Evolutionary conservation across 37 sponge, comb jelly and placozoan species (phyloP).

Genomic region (Petrosia ficiformis): DNA sequence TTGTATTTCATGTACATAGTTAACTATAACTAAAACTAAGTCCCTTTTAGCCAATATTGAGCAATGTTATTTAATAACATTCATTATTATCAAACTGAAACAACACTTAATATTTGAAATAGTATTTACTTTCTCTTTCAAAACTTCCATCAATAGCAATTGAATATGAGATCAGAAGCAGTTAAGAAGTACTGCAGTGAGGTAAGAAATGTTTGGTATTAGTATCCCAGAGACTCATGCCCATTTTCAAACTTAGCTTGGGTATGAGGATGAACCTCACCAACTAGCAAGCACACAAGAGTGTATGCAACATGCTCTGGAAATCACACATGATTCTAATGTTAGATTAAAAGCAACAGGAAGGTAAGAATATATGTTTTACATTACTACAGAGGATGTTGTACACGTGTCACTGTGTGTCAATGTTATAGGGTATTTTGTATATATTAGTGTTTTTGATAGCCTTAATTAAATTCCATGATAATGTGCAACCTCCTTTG

Average conservation of each 20-base stretch:
- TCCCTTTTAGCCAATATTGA: too few species aligned
- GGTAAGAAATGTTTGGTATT: neutral
- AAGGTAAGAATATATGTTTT: constrained; percentile 30
- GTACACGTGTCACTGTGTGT: too few species aligned
- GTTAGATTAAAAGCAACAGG: constrained; percentile 40
- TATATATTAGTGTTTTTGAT: too few species aligned
- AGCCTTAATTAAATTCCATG: too few species aligned
- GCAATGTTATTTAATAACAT: too few species aligned
- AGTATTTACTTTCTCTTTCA: neutral
- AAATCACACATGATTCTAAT: constrained; percentile 43
- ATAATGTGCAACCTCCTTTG: too few species aligned
- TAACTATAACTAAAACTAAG: too few species aligned
- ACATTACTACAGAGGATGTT: too few species aligned
- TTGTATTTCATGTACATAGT: too few species aligned
- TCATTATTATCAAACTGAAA: too few species aligned
- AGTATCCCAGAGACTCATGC: neutral
- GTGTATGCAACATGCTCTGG: constrained; percentile 28
- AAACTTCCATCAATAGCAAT: constrained; percentile 25
- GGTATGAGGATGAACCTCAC: constrained; percentile 30
- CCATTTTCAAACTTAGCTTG: constrained; percentile 24
- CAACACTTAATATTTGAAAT: neutral
- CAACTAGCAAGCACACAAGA: constrained; percentile 6
- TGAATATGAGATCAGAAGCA: constrained; percentile 41
- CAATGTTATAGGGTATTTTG: too few species aligned
- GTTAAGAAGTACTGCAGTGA: constrained; percentile 39